Evolutionary conservation across 2,888 invertebrate genomes (phyloP).

Genomic region (Rhyacophila evoluta): DNA sequence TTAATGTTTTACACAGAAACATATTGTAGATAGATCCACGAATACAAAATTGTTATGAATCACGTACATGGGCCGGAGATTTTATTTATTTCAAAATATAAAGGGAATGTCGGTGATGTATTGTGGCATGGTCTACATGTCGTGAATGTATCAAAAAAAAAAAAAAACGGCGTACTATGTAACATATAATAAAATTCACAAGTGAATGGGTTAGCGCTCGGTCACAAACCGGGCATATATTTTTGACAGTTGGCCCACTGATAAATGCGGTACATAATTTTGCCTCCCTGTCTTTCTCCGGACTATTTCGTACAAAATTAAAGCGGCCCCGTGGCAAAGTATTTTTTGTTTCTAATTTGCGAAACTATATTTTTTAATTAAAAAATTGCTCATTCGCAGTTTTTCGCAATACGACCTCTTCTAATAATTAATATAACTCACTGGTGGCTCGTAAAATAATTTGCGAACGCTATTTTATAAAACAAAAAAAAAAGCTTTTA

Average conservation of each 20-base stretch:
- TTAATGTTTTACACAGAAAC: no score
- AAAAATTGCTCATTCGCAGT: no score
- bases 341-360: no score
- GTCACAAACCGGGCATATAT: constrained; percentile 41
- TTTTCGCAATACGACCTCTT: no score
- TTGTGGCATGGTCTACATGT: background rate
- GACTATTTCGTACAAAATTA: background rate
- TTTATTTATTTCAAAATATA: constrained; percentile 13
- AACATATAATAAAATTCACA: background rate
- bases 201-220: constrained; percentile 39
- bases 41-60: background rate
- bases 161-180: no score
- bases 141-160: constrained; percentile 10
- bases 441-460: no score
- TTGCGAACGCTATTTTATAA: no score
- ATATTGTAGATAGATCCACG: no score
- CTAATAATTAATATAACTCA: no score
- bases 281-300: constrained; percentile 31
- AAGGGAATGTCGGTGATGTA: constrained; percentile 8
- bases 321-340: background rate
- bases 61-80: background rate
- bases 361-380: no score
- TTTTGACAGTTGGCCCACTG: constrained; percentile 44
- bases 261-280: constrained; percentile 44
- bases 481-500: no score